phyloP scores from a whole-genome alignment of 2,888 invertebrate genomes.

The Himalopsyche japonica region DNA sequence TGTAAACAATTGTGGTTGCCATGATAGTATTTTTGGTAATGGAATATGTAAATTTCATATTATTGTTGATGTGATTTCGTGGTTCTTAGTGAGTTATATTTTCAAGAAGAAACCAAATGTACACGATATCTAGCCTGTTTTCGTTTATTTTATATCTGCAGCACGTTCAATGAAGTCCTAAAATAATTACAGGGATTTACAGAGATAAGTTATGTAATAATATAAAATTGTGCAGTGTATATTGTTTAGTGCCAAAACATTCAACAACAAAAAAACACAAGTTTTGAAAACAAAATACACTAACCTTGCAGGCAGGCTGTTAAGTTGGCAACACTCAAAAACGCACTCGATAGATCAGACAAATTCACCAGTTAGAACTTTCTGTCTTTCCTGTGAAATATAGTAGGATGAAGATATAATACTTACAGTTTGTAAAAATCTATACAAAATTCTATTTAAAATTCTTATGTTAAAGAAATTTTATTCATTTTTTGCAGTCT shows the following conservation, averaged over 20 bases:
- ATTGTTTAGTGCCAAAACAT: not conserved
- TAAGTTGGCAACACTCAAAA: slow-evolving; percentile 38
- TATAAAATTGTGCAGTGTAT: not conserved
- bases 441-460: not conserved
- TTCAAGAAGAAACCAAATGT: no score
- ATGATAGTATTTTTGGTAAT: no score
- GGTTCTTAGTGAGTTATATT: no score
- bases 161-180: not conserved
- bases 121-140: no score
- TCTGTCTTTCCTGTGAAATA: slow-evolving; percentile 39
- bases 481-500: not conserved
- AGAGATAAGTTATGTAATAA: not conserved
- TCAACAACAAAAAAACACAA: not conserved
- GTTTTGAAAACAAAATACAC: slow-evolving; percentile 28
- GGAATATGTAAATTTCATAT: no score
- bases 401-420: slow-evolving; percentile 16
- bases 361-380: slow-evolving; percentile 21
- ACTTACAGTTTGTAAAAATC: not conserved
- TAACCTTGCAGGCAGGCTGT: slow-evolving; percentile 39
- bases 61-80: no score
- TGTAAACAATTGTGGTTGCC: no score
- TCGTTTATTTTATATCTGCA: not conserved
- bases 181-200: not conserved
- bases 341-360: slow-evolving; percentile 29
- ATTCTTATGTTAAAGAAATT: not conserved